Evolutionary conservation across 2,888 invertebrate species (phyloP).

Genomic region (Drosophila dives): DNA sequence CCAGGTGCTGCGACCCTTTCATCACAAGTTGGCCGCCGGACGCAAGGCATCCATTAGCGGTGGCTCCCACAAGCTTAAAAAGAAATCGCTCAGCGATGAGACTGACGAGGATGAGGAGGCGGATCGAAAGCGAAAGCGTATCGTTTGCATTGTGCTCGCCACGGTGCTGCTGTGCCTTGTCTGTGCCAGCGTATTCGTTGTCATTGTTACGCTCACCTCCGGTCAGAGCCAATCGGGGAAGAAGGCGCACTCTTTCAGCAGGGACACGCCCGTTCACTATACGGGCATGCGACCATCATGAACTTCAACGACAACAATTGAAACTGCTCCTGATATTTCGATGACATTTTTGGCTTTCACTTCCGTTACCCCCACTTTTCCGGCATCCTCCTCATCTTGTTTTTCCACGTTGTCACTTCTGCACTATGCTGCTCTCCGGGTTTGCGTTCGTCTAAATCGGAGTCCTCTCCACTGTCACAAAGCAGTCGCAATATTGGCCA

Average conservation of each 20-base stretch:
- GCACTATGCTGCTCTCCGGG: constrained; percentile 20
- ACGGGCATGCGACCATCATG: constrained; percentile 83
- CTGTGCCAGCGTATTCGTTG: constrained; percentile 90
- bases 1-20: constrained; percentile 83
- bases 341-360: constrained; percentile 39
- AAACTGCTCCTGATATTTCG: constrained; percentile 22
- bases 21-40: constrained; percentile 80
- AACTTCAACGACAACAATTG: constrained; percentile 52
- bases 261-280: constrained; percentile 85
- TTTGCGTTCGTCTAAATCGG: constrained; percentile 35
- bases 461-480: constrained; percentile 18
- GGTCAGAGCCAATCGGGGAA: constrained; percentile 88
- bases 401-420: constrained; percentile 13
- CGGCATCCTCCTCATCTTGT: constrained; percentile 8
- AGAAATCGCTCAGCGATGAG: constrained; percentile 85
- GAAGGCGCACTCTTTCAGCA: constrained; percentile 88
- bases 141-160: constrained; percentile 89
- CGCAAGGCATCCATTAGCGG: constrained; percentile 82
- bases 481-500: constrained; percentile 14
- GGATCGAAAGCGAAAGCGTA: constrained; percentile 89
- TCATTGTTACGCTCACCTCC: constrained; percentile 91
- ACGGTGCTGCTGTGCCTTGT: constrained; percentile 90
- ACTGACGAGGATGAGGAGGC: constrained; percentile 86
- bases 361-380: constrained; percentile 54
- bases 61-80: constrained; percentile 81